phyloP scores from a whole-genome alignment of 1,140 invertebrate species.

The Stratiolaelaps scimitus region DNA sequence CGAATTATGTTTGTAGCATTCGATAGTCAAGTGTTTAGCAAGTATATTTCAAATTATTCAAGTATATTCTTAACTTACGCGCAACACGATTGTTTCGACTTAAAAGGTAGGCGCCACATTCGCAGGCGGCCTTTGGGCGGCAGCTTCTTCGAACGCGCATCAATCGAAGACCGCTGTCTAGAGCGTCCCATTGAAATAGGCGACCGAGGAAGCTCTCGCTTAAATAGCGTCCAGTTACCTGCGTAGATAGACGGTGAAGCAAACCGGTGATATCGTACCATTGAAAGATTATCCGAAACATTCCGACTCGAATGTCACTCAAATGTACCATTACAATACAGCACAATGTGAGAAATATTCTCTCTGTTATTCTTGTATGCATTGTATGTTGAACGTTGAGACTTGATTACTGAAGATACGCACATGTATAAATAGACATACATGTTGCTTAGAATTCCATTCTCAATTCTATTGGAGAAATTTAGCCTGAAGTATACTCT shows the following conservation, averaged over 20 bases:
- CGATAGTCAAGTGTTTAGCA: too few species aligned
- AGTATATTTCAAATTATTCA: too few species aligned
- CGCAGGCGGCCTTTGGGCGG: constrained; percentile 14
- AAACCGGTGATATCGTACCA: not conserved
- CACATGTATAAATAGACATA: too few species aligned
- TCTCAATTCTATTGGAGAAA: too few species aligned
- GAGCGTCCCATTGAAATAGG: not conserved
- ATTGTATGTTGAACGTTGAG: not conserved
- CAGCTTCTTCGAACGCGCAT: constrained; percentile 15
- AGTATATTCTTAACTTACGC: not conserved
- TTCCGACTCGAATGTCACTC: too few species aligned
- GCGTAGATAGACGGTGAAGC: not conserved
- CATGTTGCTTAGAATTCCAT: too few species aligned
- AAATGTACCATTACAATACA: too few species aligned
- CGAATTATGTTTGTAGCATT: too few species aligned
- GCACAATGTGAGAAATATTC: not conserved
- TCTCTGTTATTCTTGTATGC: not conserved
- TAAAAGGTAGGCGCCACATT: constrained; percentile 6
- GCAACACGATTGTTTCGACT: not conserved
- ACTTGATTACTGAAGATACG: too few species aligned
- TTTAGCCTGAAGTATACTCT: too few species aligned
- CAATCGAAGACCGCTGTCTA: constrained; percentile 2
- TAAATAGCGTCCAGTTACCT: not conserved
- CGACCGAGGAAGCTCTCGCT: too few species aligned
- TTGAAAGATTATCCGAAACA: too few species aligned